These are phyloP conservation scores for Helogale parvula DNA, from an alignment of 2,113 vertebrate genomes.

Conservation along the genomic window DNA sequence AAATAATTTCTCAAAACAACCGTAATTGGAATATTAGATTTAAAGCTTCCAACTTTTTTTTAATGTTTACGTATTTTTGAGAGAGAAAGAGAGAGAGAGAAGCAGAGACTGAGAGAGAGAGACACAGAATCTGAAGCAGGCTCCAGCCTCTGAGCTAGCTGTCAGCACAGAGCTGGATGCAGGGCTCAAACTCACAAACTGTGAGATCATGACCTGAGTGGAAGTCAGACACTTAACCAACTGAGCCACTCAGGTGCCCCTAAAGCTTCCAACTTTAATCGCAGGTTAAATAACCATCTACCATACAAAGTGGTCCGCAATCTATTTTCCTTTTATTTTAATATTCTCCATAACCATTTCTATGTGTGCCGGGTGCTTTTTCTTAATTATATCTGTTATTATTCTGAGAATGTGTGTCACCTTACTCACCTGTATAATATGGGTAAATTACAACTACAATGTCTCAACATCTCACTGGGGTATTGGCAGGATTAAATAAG, in stretches of 20 bases:
- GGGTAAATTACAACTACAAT: neutral
- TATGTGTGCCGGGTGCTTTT: neutral
- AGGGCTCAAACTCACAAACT: too few relatives aligned
- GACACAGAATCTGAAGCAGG: too few relatives aligned
- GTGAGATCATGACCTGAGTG: too few relatives aligned
- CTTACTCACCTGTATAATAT: neutral
- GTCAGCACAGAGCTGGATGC: too few relatives aligned
- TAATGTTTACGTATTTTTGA: too few relatives aligned
- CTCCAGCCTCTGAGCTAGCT: too few relatives aligned
- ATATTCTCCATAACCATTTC: neutral
- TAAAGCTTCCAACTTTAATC: neutral
- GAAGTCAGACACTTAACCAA: too few relatives aligned
- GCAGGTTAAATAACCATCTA: neutral
- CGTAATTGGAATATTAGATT: neutral
- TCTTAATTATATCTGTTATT: neutral
- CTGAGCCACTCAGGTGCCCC: too few relatives aligned
- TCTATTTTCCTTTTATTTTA: neutral
- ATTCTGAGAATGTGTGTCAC: constrained; percentile 13
- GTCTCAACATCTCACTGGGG: neutral
- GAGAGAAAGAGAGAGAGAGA: too few relatives aligned
- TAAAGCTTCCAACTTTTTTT: neutral
- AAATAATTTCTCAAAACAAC: neutral
- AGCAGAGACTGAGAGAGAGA: too few relatives aligned
- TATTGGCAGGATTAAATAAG: neutral
- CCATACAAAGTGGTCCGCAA: neutral